These are phyloP conservation scores for Lucinisca nassula DNA, from an alignment of 2,888 invertebrate genomes.

Conservation along the genomic window DNA sequence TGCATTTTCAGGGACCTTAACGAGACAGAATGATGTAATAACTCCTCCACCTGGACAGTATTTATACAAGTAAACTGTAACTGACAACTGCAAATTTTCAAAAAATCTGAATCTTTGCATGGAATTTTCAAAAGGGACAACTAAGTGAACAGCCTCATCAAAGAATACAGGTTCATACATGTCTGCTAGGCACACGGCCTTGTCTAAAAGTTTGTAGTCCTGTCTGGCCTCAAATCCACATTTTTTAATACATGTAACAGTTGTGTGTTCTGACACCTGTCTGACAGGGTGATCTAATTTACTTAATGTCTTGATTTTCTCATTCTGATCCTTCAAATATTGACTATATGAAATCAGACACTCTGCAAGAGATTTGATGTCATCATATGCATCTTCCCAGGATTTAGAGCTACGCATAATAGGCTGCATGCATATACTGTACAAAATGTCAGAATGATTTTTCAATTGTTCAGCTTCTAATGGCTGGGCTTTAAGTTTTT, in stretches of 20 bases:
- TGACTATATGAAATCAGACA: constrained; percentile 24
- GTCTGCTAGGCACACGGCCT: constrained; percentile 19
- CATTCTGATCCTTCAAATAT: constrained; percentile 22
- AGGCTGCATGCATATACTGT: constrained; percentile 42
- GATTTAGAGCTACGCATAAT: constrained; percentile 18
- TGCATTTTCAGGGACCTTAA: constrained; percentile 21
- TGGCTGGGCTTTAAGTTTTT: neutral
- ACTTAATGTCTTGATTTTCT: neutral
- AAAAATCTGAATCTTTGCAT: constrained; percentile 46
- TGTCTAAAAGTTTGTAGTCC: constrained; percentile 25
- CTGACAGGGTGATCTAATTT: constrained; percentile 35
- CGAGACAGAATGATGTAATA: constrained; percentile 25
- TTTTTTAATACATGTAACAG: neutral
- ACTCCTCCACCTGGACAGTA: constrained; percentile 51
- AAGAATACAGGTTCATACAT: constrained; percentile 41
- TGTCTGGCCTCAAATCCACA: neutral
- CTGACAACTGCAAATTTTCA: constrained; percentile 39
- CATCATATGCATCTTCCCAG: neutral
- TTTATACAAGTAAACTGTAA: constrained; percentile 37
- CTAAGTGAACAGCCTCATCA: constrained; percentile 45
- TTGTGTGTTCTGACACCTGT: neutral
- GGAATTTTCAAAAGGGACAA: constrained; percentile 25
- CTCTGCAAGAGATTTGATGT: constrained; percentile 13
- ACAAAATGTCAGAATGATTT: constrained; percentile 52
- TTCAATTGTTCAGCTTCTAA: constrained; percentile 7